Base-by-base conservation (phyloP, 2,888 invertebrate species). In the Nymphalis polychloros region DNA sequence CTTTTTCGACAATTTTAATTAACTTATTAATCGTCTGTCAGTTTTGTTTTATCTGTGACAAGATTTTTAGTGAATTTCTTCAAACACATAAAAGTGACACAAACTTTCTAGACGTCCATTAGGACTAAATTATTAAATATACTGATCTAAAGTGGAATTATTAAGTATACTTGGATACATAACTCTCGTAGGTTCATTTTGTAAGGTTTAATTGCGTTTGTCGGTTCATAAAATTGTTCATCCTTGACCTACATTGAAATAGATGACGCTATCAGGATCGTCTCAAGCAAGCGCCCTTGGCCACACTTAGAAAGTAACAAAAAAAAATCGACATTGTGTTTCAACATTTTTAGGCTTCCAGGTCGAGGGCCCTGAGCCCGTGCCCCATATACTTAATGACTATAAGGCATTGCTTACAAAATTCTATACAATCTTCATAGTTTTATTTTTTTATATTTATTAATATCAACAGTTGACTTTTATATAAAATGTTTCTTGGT, bases 211-310 rank as follows among this genome's bases (percentile, higher is more conserved):
- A 35, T 19, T 19, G 19, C 27, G 16, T 57, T 57, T 57, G 57
- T 35, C 8, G 10, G n/a, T 19, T 8, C 4, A 13, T 57, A 19
- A 10, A 13, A 57, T 8, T n/a, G 19, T 41, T 35, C 35, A 57
- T 57, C 57, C 57, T 57, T 57, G 57, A 57, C 57, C 57, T 19
- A 57, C 57, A 41, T 35, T n/a, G 13, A 6, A 27, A 27, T 53
- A 10, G 27, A 57, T 57, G 2, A 57, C n/a, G 41, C 31, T 16
- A 23, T 41, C n/a, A 49, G 49, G 41, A 41, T 41, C 41, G 13
- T 41, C 41, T 41, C 41, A 41, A 10, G 41, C 13, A 41, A 13
- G 41, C 41, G 41, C 41, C 13, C 41, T 41, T 41, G 41, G 41
- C 41, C 41, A 41, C 13, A 41, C 41, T 13, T 41, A 41, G 41